These are phyloP conservation scores for Cantharis nigra DNA, from an alignment of 2,888 invertebrate genomes.

Conservation along the genomic window DNA sequence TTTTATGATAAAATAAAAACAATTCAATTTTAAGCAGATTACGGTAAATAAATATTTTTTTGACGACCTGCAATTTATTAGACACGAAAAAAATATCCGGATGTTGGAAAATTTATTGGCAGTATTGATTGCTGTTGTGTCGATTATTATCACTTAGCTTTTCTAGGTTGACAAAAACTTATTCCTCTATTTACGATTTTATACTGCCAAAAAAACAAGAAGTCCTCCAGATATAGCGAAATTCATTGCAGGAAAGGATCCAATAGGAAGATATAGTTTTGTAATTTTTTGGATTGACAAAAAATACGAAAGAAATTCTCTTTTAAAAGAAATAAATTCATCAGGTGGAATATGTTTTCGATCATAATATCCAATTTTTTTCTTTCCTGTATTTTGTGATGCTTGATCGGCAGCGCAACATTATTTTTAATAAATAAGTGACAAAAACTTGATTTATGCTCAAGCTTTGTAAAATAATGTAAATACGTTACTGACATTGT, in stretches of 20 bases:
- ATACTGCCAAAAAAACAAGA: not conserved
- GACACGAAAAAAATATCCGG: not conserved
- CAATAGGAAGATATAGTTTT: not conserved
- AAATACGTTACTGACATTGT: not conserved
- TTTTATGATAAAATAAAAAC: not conserved
- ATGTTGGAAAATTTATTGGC: not conserved
- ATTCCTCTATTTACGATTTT: not conserved
- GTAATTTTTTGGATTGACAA: not conserved
- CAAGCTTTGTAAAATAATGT: not conserved
- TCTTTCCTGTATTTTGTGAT: not conserved
- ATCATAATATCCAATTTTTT: not conserved
- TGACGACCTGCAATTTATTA: not conserved
- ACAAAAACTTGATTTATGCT: not conserved
- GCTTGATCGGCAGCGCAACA: not conserved
- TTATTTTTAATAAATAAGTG: not conserved
- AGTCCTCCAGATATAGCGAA: not conserved
- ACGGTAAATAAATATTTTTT: not conserved
- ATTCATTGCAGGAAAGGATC: not conserved
- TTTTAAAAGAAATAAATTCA: not conserved
- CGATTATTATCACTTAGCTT: not conserved
- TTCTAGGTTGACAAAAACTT: not conserved
- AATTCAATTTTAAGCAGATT: not conserved
- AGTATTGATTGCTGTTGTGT: not conserved
- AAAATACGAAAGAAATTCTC: not conserved
- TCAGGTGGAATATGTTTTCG: not conserved